Evolutionary conservation across 2,797 vertebrate genomes (phyloP), one percentile per base, ranked within the genome.

Genomic region (Sciurus carolinensis): DNA sequence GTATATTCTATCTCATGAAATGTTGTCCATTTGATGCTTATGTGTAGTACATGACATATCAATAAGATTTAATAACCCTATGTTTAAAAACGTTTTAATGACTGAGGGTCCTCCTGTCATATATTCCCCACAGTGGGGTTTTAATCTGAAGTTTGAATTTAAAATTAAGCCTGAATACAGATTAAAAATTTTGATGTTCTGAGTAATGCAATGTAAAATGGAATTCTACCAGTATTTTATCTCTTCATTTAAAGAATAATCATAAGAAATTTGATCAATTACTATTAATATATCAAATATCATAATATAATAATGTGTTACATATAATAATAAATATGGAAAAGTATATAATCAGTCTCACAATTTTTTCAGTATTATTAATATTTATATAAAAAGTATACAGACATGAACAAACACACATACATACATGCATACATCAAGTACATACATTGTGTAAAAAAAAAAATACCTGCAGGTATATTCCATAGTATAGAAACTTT

Each of bases 71-170:
- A 80, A 81, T 42, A 47, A 67, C 42, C 90, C 79, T 50, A 39
- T 87, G 26, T 90, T 82, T 73, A n/a, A 69, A 93, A 95, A n/a
- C 3, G 1, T 28, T 79, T 85, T 80, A 90, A 59, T 83, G 33
- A 39, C 54, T 76, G 2, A 54, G 10, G 9, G 36, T 42, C 33
- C 1, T 92, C 26, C 30, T 77, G 13, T 14, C 42, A 57, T 10
- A 28, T 59, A 54, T 17, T 59, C 1, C 28, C 24, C 69, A 0
- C 5, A 81, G 2, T 83, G 28, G 75, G 30, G 39, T 87, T 84
- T 59, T 14, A 95, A 30, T 4, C 7, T 50, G 7, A 91, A 28
- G 42, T 59, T 50, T 57, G 5, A 87, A 47, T 82, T 11, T 30
- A 33, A 62, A 94, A 67, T 75, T 88, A 95, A 12, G 3, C 57